Percentiles rank a stretch among this genome's conserved stretches.
phyloP scores from a whole-genome alignment of 2,888 invertebrate species.

The Frankliniella intonsa region DNA sequence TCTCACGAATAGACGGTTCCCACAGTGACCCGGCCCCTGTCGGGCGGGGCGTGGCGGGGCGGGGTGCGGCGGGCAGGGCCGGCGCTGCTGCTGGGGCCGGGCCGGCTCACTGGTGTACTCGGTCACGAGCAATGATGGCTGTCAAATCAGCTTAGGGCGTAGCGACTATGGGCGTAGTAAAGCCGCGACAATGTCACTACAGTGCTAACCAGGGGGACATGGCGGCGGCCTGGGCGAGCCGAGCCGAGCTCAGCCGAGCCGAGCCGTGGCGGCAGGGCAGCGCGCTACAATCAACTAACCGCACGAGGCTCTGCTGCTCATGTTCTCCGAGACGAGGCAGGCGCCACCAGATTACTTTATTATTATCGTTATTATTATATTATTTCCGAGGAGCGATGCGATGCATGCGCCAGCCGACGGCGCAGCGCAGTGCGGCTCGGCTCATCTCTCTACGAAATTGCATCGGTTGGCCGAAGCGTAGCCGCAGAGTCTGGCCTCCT shows the following conservation, averaged over 20 bases:
- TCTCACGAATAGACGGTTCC: not conserved
- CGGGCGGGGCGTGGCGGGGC: not conserved
- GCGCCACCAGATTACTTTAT: not conserved
- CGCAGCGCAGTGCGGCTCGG: not conserved
- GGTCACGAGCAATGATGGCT: not conserved
- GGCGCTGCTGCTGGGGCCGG: not conserved
- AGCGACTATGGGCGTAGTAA: not conserved
- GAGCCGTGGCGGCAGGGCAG: not conserved
- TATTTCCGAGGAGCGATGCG: not conserved
- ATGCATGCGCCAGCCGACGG: not conserved
- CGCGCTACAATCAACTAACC: too few relatives aligned
- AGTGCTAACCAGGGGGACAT: not conserved
- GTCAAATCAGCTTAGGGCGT: slow-evolving; percentile 13
- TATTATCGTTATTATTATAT: not conserved
- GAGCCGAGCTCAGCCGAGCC: not conserved
- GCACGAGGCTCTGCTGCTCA: too few relatives aligned
- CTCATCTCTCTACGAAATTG: not conserved
- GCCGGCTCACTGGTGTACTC: not conserved
- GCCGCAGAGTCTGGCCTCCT: too few relatives aligned
- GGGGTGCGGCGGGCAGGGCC: not conserved
- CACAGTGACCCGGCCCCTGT: not conserved
- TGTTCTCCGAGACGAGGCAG: not conserved
- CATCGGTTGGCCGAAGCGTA: too few relatives aligned
- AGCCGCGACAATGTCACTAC: too few relatives aligned
- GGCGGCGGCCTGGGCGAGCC: not conserved